Conservation (phyloP, 2,797 vertebrate species). For the Anabas testudineus region DNA sequence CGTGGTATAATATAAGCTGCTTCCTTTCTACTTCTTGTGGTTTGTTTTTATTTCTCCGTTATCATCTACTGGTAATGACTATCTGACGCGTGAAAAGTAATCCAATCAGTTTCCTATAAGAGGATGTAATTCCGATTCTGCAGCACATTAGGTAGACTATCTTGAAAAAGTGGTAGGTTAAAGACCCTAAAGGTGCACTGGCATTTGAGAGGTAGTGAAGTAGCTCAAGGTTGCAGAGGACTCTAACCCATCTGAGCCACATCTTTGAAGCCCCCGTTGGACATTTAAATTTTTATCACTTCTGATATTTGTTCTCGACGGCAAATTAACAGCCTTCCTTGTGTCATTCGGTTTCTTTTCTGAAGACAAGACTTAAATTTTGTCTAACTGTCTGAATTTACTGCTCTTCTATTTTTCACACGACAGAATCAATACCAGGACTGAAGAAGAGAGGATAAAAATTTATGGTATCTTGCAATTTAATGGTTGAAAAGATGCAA, state of each 20-base stretch:
- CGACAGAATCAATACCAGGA: slow-evolving; percentile 99
- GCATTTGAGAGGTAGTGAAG: slow-evolving; percentile 74
- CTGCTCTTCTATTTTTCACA: slow-evolving; percentile 99
- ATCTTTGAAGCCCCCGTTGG: slow-evolving; percentile 92
- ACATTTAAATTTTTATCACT: slow-evolving; percentile 97
- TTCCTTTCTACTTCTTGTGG: background rate
- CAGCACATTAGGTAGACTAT: slow-evolving; percentile 75
- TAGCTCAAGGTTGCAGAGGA: slow-evolving; percentile 94
- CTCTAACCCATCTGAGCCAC: slow-evolving; percentile 83
- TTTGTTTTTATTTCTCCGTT: slow-evolving; percentile 33
- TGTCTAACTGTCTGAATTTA: slow-evolving; percentile 98
- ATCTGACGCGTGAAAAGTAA: slow-evolving; percentile 33
- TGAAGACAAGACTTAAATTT: slow-evolving; percentile 97
- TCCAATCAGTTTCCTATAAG: slow-evolving; percentile 47
- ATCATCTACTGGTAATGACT: slow-evolving; percentile 12
- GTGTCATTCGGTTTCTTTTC: slow-evolving; percentile 95
- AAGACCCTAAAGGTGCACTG: slow-evolving; percentile 73
- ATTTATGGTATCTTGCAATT: slow-evolving; percentile 99
- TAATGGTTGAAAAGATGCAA: slow-evolving; percentile 99
- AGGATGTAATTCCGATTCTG: slow-evolving; percentile 71
- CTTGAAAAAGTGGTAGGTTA: slow-evolving; percentile 69
- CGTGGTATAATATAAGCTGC: background rate
- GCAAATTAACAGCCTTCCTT: slow-evolving; percentile 96
- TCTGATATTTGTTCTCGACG: slow-evolving; percentile 99
- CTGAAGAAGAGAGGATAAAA: slow-evolving; percentile 99